phyloP scores from a whole-genome alignment of 2,888 invertebrate genomes.

The Cyrtodaria siliqua region DNA sequence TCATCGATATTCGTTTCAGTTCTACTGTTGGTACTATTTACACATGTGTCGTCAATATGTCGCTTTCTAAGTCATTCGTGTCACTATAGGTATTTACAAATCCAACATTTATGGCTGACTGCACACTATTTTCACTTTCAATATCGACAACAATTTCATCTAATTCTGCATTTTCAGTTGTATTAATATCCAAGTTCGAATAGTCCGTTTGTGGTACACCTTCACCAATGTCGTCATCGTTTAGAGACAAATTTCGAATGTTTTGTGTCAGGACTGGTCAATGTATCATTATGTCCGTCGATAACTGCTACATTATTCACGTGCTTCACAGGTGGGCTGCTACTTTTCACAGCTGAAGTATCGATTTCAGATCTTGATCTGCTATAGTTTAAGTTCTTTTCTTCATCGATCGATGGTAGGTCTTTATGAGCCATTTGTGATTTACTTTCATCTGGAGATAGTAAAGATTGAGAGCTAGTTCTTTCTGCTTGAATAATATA shows the following conservation, averaged over 20 bases:
- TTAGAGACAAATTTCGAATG: neutral
- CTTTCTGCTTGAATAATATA: conserved; percentile 60
- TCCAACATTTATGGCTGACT: neutral
- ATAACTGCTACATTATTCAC: conserved; percentile 55
- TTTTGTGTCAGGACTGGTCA: conserved; percentile 42
- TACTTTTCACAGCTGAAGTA: conserved; percentile 28
- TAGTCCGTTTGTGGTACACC: neutral
- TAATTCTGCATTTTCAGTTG: too few species aligned
- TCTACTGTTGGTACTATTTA: neutral
- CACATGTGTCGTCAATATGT: neutral
- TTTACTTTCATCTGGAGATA: neutral
- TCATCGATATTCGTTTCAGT: conserved; percentile 15
- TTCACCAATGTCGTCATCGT: neutral
- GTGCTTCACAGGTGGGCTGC: conserved; percentile 35
- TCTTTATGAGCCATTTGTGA: conserved; percentile 28
- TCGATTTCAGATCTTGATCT: conserved; percentile 29
- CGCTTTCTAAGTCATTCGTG: neutral
- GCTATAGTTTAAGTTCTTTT: conserved; percentile 14
- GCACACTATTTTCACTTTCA: neutral
- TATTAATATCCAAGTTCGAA: neutral
- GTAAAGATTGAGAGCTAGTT: too few species aligned
- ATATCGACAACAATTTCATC: neutral
- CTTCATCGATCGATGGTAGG: conserved; percentile 31
- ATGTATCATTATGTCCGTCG: conserved; percentile 28
- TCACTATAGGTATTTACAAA: neutral